A percentile compares a stretch with the other conserved stretches of the same genome.
Evolutionary conservation across 2,113 vertebrate species (phyloP).

Genomic region (Tragelaphus imberbis): DNA sequence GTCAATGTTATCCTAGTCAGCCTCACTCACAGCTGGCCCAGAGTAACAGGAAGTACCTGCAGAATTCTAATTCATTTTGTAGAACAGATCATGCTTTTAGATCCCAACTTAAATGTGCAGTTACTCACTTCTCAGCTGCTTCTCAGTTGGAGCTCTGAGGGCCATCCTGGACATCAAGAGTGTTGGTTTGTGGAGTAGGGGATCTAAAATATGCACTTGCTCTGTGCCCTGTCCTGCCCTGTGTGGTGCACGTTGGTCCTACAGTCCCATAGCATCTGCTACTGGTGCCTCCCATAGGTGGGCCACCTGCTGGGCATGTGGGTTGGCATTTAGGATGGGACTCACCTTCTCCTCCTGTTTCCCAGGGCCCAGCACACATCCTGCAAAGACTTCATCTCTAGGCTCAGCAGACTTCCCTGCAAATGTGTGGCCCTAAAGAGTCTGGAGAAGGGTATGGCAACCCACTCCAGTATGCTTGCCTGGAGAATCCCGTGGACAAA

Average conservation of each 20-base stretch:
- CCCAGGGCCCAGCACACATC: background rate
- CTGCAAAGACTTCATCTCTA: background rate
- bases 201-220: background rate
- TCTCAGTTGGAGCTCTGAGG: background rate
- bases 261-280: fast-evolving
- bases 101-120: background rate
- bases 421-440: fast-evolving
- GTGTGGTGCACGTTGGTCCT: fast-evolving
- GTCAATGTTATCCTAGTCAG: fast-evolving
- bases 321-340: background rate
- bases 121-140: background rate
- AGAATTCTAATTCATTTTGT: background rate
- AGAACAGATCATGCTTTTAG: background rate
- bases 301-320: fast-evolving
- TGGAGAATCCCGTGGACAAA: too few species aligned
- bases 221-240: background rate
- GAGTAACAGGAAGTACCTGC: background rate
- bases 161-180: background rate
- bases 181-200: background rate
- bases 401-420: background rate
- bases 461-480: too few species aligned
- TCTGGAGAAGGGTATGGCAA: too few species aligned
- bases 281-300: too few species aligned
- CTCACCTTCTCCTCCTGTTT: background rate
- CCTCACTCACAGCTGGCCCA: background rate